Evolutionary conservation across 64 coral and sea anemone species (phyloP), one percentile per base, ranked within the genome.

Genomic region (Dendrophyllia cribrosa): DNA sequence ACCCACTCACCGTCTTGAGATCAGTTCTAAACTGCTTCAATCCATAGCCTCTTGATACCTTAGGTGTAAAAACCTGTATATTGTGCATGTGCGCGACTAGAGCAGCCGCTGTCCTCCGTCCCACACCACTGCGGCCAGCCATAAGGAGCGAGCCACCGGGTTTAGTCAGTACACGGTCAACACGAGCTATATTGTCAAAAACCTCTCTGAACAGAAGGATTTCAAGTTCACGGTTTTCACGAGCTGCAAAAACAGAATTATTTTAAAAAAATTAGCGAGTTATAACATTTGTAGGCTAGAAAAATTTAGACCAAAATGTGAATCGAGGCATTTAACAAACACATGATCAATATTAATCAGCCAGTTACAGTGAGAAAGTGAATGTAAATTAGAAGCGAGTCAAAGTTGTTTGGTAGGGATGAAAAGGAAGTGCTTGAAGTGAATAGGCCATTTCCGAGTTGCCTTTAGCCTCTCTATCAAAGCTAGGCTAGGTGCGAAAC

Each of bases 21-120:
- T 99, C 97, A 67, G 87, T 99, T 72, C 91, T 99, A 74, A 99
- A 99, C 51, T 99, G 87, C 49, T 99, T 99, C 55, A 99, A 47
- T 43, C 94, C 91, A 91, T 99, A 99, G 5, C 86, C 94, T 51
- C 97, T 92, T 62, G 97, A 99, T 13, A 99, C 94, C 72, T 99
- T 99, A 3, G 97, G 94, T 13, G 91, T 96, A 61, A 99, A 78
- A 14, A 99, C 63, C 34, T 95, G 86, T 19, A 99, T 83, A 53
- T 96, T 99, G 66, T 99, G 97, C 97, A 99, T 99, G 77, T 99
- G 97, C 9, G 97, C 86, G 70, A 99, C 97, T 24, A 99, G 73
- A 58, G 97, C 87, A 72, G 96, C 97, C 66, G 97, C 97, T 85
- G 97, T 99, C 65, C 97, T 78, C 34, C 97, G 91, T 43, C 97